A percentile compares a stretch with the other conserved stretches of the same genome.
Evolutionary conservation across 2,113 vertebrate species (phyloP).

Genomic region (Carettochelys insculpta): DNA sequence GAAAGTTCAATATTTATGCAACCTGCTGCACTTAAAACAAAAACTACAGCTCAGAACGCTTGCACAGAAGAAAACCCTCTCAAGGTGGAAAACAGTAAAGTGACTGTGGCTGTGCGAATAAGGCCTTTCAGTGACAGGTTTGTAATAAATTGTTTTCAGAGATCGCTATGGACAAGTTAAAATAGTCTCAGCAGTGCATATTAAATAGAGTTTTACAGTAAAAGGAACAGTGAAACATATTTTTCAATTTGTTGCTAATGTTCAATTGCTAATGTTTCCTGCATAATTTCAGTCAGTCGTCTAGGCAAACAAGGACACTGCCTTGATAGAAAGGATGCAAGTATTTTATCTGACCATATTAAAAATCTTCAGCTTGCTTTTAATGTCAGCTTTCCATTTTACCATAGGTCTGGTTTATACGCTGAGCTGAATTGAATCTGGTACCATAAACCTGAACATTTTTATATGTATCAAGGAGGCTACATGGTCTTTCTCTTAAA

Average conservation of each 20-base stretch:
- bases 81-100: conserved; percentile 88
- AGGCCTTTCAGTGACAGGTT: conserved; percentile 92
- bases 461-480: not conserved
- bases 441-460: not conserved
- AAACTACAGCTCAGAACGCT: conserved; percentile 15
- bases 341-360: not conserved
- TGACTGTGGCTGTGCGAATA: conserved; percentile 89
- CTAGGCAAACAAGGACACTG: not conserved
- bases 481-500: not conserved
- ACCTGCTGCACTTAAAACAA: not conserved
- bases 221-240: not conserved
- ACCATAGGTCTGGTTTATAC: not conserved
- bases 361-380: not conserved
- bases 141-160: not conserved
- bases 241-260: not conserved
- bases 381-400: not conserved
- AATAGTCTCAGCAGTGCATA: not conserved
- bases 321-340: not conserved
- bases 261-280: not conserved
- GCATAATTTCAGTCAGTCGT: not conserved
- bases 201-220: not conserved
- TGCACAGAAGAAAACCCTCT: conserved; percentile 48
- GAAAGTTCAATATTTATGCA: not conserved
- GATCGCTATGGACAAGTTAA: not conserved
- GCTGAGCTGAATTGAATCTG: not conserved